Conservation (phyloP, 2,888 invertebrate species). For the Caenorhabditis sp. region DNA sequence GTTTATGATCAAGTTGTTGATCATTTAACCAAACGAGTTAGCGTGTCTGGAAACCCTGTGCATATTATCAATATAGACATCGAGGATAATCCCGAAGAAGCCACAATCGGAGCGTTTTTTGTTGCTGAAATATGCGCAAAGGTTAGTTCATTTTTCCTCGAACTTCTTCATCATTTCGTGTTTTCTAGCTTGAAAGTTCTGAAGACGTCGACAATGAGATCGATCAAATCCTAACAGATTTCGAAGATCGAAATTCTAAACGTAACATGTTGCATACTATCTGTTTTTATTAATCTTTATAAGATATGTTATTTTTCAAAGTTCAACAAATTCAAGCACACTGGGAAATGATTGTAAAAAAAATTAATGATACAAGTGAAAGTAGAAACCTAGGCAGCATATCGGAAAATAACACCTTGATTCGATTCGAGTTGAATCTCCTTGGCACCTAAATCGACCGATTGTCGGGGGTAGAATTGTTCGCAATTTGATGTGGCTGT, state of each 20-base stretch:
- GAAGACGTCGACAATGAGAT: conserved; percentile 96
- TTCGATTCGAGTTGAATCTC: conserved; percentile 52
- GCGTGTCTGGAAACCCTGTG: conserved; percentile 82
- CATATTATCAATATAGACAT: conserved; percentile 98
- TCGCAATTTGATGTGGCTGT: conserved; percentile 52
- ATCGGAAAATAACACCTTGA: conserved; percentile 61
- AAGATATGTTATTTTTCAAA: neutral
- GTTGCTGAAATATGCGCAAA: conserved; percentile 88
- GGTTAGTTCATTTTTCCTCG: neutral
- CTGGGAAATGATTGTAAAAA: neutral
- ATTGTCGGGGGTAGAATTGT: conserved; percentile 39
- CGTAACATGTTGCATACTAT: conserved; percentile 89
- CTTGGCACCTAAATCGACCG: conserved; percentile 47
- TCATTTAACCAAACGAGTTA: conserved; percentile 78
- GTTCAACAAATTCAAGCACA: neutral
- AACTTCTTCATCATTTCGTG: neutral
- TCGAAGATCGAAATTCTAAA: conserved; percentile 81
- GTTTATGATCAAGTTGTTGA: conserved; percentile 86
- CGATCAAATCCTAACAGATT: conserved; percentile 91
- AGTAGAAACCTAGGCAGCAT: conserved; percentile 5
- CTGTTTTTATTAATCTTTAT: conserved; percentile 81
- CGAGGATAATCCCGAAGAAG: conserved; percentile 99
- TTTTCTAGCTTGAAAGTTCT: conserved; percentile 76
- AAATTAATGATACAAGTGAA: neutral
- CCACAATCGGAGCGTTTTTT: conserved; percentile 95